These are phyloP conservation scores for Acanthurus tractus DNA, from an alignment of 2,797 vertebrate genomes.

Conservation along the genomic window DNA sequence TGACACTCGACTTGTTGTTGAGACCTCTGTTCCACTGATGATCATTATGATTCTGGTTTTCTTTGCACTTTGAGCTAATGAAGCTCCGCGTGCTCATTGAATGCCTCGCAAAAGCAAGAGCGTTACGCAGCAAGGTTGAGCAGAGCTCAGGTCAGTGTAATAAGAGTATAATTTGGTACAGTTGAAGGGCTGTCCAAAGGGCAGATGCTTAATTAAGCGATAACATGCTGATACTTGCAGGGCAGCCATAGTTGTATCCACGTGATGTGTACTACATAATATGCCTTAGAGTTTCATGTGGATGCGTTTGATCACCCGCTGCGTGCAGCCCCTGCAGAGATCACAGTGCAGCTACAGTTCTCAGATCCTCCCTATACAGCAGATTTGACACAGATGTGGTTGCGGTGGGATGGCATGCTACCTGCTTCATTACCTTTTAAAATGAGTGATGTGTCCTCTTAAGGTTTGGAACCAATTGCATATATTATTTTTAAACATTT, in stretches of 20 bases:
- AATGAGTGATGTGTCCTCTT: too few relatives aligned
- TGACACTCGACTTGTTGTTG: neutral
- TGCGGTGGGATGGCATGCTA: constrained; percentile 2
- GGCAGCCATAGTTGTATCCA: constrained; percentile 27
- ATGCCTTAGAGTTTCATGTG: constrained; percentile 45
- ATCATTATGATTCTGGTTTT: neutral
- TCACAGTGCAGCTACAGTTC: constrained; percentile 45
- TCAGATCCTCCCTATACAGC: constrained; percentile 40
- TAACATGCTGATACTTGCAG: constrained; percentile 34
- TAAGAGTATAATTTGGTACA: constrained; percentile 17
- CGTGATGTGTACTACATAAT: constrained; percentile 42
- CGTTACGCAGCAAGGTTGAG: constrained; percentile 1
- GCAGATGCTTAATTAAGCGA: constrained; percentile 36
- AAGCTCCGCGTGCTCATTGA: neutral
- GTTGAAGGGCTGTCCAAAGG: constrained; percentile 32
- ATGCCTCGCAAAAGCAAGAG: neutral
- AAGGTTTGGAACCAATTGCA: too few relatives aligned
- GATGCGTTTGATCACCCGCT: constrained; percentile 55
- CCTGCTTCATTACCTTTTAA: neutral
- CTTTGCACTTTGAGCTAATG: constrained; percentile 18
- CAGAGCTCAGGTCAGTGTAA: constrained; percentile 29
- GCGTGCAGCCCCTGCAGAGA: constrained; percentile 50
- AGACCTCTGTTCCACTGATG: constrained; percentile 7
- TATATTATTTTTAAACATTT: neutral
- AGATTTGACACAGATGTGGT: constrained; percentile 11